phyloP scores from a whole-genome alignment of 2,888 invertebrate genomes.

The Drosophila pseudotakahashii region DNA sequence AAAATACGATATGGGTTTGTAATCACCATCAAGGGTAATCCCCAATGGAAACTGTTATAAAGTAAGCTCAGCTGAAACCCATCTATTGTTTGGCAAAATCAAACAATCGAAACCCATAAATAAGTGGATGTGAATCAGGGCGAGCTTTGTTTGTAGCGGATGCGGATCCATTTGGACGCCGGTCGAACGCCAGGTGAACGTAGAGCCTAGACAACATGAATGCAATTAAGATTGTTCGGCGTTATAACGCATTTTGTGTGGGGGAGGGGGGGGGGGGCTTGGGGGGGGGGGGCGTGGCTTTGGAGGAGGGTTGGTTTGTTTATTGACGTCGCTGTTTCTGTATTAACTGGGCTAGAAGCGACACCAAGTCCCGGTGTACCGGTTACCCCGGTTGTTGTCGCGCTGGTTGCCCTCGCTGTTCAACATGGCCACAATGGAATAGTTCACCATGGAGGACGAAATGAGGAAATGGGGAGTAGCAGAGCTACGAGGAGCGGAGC shows the following conservation, averaged over 20 bases:
- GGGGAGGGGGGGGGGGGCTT: not conserved
- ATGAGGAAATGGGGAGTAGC: no score
- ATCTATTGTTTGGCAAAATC: slow-evolving; percentile 15
- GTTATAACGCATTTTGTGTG: slow-evolving; percentile 65
- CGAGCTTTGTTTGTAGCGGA: slow-evolving; percentile 10
- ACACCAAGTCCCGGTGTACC: not conserved
- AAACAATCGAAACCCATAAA: slow-evolving; percentile 27
- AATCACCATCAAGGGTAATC: slow-evolving; percentile 3
- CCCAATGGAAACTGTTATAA: slow-evolving; percentile 3
- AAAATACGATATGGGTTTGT: not conserved
- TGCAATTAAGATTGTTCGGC: slow-evolving; percentile 74
- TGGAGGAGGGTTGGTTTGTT: slow-evolving; percentile 40
- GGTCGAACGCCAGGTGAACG: slow-evolving; percentile 25
- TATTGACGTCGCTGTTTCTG: slow-evolving; percentile 54
- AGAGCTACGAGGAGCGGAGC: slow-evolving; percentile 54
- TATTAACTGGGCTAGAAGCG: slow-evolving; percentile 63
- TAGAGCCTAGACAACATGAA: slow-evolving; percentile 43
- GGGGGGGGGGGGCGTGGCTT: slow-evolving; percentile 8
- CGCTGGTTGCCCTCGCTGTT: slow-evolving; percentile 63
- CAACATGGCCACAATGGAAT: slow-evolving; percentile 64
- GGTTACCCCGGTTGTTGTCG: slow-evolving; percentile 56
- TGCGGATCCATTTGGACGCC: slow-evolving; percentile 22
- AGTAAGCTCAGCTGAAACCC: not conserved
- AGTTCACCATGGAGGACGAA: slow-evolving; percentile 7
- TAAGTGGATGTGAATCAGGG: slow-evolving; percentile 24